These are phyloP conservation scores for Sphyrna mokarran DNA, from an alignment of 2,113 vertebrate species.

Conservation along the genomic window DNA sequence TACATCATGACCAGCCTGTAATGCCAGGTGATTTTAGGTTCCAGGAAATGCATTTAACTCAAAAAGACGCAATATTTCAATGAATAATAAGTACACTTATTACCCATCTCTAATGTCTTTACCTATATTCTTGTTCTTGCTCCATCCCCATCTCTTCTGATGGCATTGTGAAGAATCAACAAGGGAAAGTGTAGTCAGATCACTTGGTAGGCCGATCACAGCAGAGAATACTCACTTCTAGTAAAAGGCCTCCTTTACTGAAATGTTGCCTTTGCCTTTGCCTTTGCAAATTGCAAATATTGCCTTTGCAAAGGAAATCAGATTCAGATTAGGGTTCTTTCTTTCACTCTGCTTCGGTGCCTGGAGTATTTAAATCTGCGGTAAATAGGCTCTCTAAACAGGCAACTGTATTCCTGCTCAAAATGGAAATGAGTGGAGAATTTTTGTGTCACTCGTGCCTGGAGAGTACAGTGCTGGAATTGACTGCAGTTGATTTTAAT, in stretches of 20 bases:
- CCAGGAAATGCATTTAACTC: too few relatives aligned
- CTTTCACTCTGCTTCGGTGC: not conserved
- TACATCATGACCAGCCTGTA: too few relatives aligned
- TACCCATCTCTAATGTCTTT: too few relatives aligned
- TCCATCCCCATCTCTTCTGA: not conserved
- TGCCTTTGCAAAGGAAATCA: not conserved
- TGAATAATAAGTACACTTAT: too few relatives aligned
- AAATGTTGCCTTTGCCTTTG: too few relatives aligned
- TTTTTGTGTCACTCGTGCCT: not conserved
- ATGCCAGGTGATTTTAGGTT: not conserved
- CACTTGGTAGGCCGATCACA: too few relatives aligned
- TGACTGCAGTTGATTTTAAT: not conserved
- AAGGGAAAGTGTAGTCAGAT: not conserved
- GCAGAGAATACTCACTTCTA: not conserved
- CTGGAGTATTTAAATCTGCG: not conserved
- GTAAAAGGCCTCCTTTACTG: not conserved
- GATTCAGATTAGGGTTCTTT: not conserved
- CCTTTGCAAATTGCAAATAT: too few relatives aligned
- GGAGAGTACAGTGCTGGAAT: not conserved
- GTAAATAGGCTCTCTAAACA: not conserved
- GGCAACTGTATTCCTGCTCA: not conserved
- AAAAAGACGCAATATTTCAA: too few relatives aligned
- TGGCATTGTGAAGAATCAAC: not conserved
- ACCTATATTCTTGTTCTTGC: not conserved
- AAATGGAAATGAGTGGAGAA: not conserved